Conservation (phyloP, 1,140 invertebrate genomes). For the Spodoptera frugiperda region DNA sequence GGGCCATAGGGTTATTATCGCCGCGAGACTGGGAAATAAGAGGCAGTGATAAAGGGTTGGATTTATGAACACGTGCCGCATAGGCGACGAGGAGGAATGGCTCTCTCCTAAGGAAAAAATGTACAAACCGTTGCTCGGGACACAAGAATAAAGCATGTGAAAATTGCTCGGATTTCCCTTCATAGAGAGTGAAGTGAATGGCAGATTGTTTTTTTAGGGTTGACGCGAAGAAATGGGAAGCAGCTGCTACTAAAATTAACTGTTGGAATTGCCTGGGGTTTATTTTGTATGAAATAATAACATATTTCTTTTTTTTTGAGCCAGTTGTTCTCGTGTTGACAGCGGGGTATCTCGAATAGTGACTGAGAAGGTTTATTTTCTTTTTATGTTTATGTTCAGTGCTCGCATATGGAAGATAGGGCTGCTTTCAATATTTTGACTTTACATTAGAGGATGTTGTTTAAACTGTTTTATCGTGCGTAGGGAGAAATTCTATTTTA, state of each 20-base stretch:
- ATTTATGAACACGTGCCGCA: conserved; percentile 69
- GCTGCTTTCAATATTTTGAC: no score
- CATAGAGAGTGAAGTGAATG: conserved; percentile 40
- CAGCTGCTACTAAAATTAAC: conserved; percentile 45
- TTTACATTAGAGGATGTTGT: no score
- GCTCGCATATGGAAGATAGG: background rate
- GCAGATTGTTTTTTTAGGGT: conserved; percentile 46
- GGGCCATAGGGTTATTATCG: conserved; percentile 66
- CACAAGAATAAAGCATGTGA: conserved; percentile 51
- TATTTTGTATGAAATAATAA: conserved; percentile 44
- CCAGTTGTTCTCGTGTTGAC: conserved; percentile 26
- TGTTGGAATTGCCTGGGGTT: conserved; percentile 19
- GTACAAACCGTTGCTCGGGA: conserved; percentile 37
- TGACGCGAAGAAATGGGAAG: conserved; percentile 29
- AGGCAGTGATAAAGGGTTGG: conserved; percentile 65
- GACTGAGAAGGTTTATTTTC: conserved; percentile 2
- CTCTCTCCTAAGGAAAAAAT: conserved; percentile 51
- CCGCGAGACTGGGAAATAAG: conserved; percentile 59
- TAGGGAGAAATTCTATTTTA: no score
- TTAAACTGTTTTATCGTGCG: no score
- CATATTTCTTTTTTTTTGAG: conserved; percentile 34
- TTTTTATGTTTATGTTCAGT: conserved; percentile 10
- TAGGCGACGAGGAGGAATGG: conserved; percentile 54
- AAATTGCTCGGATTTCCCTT: conserved; percentile 49
- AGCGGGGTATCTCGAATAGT: conserved; percentile 2